These are phyloP conservation scores for Erebia palarica DNA, from an alignment of 2,888 invertebrate species.

Conservation along the genomic window DNA sequence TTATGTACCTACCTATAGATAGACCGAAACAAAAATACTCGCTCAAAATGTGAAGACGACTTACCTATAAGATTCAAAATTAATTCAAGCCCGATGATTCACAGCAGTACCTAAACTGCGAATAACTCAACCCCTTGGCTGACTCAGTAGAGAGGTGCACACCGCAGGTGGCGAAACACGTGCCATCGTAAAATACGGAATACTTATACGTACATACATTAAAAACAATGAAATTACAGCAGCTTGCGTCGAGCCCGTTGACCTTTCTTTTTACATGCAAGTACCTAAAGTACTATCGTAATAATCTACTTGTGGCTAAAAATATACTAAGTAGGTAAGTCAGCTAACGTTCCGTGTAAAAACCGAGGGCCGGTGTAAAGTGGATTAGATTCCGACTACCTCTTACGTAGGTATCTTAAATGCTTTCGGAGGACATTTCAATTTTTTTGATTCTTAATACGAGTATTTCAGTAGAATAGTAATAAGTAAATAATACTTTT, in stretches of 20 bases:
- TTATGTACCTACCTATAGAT: no score
- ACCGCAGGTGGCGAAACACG: slow-evolving; percentile 37
- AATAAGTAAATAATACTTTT: no score
- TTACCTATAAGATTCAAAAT: slow-evolving; percentile 9
- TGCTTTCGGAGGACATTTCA: no score
- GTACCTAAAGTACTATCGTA: background rate
- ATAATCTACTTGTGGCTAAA: slow-evolving; percentile 12
- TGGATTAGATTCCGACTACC: background rate
- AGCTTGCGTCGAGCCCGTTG: slow-evolving; percentile 40
- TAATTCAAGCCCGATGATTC: slow-evolving; percentile 22
- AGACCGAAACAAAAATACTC: background rate
- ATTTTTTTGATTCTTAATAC: no score
- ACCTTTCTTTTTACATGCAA: slow-evolving; percentile 38
- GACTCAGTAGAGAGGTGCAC: slow-evolving; percentile 17
- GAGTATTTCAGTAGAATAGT: no score
- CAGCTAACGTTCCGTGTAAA: slow-evolving; percentile 10
- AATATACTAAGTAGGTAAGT: slow-evolving; percentile 12
- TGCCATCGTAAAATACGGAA: slow-evolving; percentile 36
- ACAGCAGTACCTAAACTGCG: slow-evolving; percentile 12
- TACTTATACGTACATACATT: slow-evolving; percentile 36
- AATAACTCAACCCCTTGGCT: slow-evolving; percentile 23
- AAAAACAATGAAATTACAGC: slow-evolving; percentile 39
- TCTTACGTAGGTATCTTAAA: no score
- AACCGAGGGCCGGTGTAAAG: slow-evolving; percentile 1
- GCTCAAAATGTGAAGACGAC: slow-evolving; percentile 4